Conservation (phyloP, 2,888 invertebrate species). For the Abscondita cerata region DNA sequence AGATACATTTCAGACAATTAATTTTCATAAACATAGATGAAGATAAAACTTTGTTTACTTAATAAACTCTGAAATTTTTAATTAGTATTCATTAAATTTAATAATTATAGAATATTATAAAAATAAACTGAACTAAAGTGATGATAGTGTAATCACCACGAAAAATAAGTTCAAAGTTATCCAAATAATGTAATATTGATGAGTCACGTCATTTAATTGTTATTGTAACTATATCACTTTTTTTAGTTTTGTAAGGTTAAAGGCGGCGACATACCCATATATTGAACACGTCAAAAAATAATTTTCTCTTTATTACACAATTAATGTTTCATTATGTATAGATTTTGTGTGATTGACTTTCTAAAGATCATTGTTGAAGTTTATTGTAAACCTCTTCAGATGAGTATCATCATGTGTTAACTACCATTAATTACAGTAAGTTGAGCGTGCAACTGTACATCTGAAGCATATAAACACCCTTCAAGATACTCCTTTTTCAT, state of each 20-base stretch:
- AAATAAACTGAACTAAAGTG: too few species aligned
- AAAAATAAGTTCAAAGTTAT: too few species aligned
- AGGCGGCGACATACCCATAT: neutral
- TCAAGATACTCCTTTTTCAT: conserved; percentile 13
- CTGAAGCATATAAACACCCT: conserved; percentile 14
- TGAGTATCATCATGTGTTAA: conserved; percentile 9
- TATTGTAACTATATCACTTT: neutral
- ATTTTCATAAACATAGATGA: too few species aligned
- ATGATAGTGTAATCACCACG: too few species aligned
- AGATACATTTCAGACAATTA: too few species aligned
- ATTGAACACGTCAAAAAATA: neutral
- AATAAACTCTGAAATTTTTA: too few species aligned
- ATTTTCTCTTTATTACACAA: neutral
- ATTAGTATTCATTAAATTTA: too few species aligned
- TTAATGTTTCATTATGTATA: neutral
- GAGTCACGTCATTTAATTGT: conserved; percentile 5
- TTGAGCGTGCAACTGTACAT: conserved; percentile 10
- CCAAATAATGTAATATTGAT: too few species aligned
- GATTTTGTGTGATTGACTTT: neutral
- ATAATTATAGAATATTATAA: too few species aligned
- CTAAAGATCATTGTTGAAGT: neutral
- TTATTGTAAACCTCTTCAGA: neutral
- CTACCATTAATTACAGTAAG: conserved; percentile 16
- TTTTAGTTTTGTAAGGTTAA: neutral
- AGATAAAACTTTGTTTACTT: too few species aligned